Base-by-base conservation (phyloP, 1,140 invertebrate genomes). In the Probaryconus sp. region DNA sequence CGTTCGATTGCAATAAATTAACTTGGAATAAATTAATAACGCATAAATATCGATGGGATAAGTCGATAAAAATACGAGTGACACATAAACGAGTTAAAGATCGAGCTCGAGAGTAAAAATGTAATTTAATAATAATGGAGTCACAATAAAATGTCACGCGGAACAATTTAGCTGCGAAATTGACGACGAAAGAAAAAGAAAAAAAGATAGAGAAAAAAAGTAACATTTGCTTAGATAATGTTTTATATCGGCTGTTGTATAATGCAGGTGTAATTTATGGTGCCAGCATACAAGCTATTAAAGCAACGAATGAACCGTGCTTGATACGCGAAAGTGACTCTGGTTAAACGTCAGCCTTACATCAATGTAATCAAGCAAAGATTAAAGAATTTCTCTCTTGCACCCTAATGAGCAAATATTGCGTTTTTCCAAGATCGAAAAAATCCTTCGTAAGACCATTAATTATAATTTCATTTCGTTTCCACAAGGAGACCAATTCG, bases 331-430 rank as follows among this genome's bases (percentile, higher is more conserved):
- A 71, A 71, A 64, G 68, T 64, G 45, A 64, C 60, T 71, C 42
- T 13, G 9, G 42, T 64, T 51, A 51, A 51, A 72, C 60, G 60
- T 72, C 68, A 72, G 45, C 26, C 56, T 63, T 63, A 28, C 68
- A 72, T 72, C 68, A 72, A 72, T 64, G 68, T 28, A 71, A 71
- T 71, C 67, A 71, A 71, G 51, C 35, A 5, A 21, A 51, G 60
- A 64, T 72, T 64, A 51, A 64, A 64, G 51, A 72, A 70, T 70
- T 70, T 64, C 50, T 63, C 60, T 48, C 42, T n/a, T n/a, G 51
- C 45, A 61, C 28, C 17, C 53, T 72, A 72, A 72, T 72, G 68
- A 64, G 38, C 43, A 33, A 71, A 51, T 26, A 40, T 38, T 38
- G 55, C 55, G 31, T 47, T 69, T 69, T 69, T 37, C 50, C 42